These are phyloP conservation scores for Galleria mellonella DNA, from an alignment of 1,140 invertebrate species.

Conservation along the genomic window DNA sequence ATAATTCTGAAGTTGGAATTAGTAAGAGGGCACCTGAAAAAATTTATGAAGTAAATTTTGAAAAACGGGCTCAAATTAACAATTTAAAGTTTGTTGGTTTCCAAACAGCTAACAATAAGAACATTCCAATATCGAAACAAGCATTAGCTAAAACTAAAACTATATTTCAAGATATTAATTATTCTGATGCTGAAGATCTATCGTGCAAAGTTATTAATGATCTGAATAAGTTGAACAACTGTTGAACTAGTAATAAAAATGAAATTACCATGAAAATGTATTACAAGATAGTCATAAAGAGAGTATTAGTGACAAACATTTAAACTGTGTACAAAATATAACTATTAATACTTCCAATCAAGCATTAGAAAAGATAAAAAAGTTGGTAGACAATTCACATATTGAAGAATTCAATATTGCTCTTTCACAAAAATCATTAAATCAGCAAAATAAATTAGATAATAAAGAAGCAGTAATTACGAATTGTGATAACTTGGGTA, in stretches of 20 bases:
- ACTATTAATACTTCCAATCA: slow-evolving; percentile 38
- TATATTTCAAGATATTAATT: slow-evolving; percentile 34
- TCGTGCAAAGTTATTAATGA: too few species aligned
- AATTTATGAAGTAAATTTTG: too few species aligned
- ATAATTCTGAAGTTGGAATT: not conserved
- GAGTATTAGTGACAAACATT: not conserved
- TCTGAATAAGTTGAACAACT: too few species aligned
- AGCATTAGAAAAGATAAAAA: slow-evolving; percentile 31
- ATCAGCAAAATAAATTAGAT: not conserved
- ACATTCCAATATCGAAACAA: slow-evolving; percentile 32
- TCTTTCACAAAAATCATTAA: not conserved
- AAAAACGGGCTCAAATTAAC: too few species aligned
- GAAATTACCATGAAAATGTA: too few species aligned
- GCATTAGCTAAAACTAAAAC: slow-evolving; percentile 42
- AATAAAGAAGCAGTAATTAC: too few species aligned
- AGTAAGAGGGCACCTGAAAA: too few species aligned
- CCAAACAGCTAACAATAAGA: slow-evolving; percentile 35
- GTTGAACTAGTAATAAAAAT: too few species aligned
- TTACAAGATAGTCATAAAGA: not conserved
- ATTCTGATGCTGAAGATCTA: not conserved
- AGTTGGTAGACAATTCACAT: slow-evolving; percentile 24
- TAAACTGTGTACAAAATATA: too few species aligned
- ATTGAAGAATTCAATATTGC: not conserved
- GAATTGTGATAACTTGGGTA: too few species aligned
- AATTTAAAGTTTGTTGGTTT: slow-evolving; percentile 18